A percentile compares a stretch with the other conserved stretches of the same genome.
Conservation (phyloP, 2,113 vertebrate genomes). For the Podocnemis expansa region DNA sequence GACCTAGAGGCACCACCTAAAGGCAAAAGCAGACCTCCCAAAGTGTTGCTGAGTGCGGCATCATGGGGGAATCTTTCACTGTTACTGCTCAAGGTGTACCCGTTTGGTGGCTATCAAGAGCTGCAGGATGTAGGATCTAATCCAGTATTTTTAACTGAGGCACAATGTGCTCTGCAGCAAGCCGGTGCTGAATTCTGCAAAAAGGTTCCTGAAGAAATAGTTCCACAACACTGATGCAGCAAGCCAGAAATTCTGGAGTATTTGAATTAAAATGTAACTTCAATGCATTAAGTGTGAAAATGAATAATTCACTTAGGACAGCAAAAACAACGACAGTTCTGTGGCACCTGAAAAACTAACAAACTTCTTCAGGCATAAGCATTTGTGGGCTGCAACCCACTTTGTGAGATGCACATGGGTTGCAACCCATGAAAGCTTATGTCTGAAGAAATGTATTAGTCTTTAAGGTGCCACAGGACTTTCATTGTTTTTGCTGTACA, state of each 20-base stretch:
- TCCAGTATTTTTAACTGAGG: background rate
- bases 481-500: no score
- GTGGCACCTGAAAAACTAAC: no score
- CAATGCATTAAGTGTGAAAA: background rate
- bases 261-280: background rate
- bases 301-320: background rate
- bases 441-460: no score
- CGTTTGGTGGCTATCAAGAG: background rate
- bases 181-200: background rate
- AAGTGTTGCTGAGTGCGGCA: background rate
- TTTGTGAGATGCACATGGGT: no score
- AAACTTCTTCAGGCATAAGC: no score
- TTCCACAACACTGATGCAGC: background rate
- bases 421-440: no score
- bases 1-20: rapidly evolving
- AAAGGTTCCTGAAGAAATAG: background rate
- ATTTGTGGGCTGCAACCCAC: no score
- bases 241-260: background rate
- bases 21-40: background rate
- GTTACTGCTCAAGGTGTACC: background rate
- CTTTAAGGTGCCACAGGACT: no score
- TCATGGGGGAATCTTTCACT: background rate
- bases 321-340: no score
- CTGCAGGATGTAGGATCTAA: background rate
- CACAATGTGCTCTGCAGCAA: background rate